Base-by-base conservation (phyloP, 30 jellyfish, hydroid and myxozoan genomes). In the Turritopsis dohrnii region DNA sequence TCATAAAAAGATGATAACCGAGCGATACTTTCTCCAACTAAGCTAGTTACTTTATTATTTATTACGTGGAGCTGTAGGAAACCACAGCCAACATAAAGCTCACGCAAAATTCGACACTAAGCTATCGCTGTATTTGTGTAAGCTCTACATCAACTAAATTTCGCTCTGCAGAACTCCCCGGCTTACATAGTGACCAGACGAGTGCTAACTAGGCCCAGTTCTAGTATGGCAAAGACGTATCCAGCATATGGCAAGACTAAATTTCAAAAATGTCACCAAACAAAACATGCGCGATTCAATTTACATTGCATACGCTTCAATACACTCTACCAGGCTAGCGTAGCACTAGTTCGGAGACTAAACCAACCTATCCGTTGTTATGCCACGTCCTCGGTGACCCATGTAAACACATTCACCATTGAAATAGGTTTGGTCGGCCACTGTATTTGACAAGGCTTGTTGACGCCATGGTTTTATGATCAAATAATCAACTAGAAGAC, bases 361-460 rank as follows among this genome's bases (percentile, higher is more conserved):
- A 69, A 69, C 77, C 30, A n/a, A 69, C 77, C 77, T 23, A 69
- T 23, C 90, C 41, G 69, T 72, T 20, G 95, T 87, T 13, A 83
- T 69, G 22, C 95, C 95, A 76, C 95, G 81, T 1, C 95, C 95
- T 75, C 95, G 73, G 54, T 87, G 95, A 7, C 95, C 95, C 80
- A 87, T 87, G 77, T 69, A 69, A 23, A 69, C 28, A 27, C 9
- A 69, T 69, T 23, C 30, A 69, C 30, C 77, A 69, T 69, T 27
- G 30, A 27, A n/a, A 1, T 69, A 23, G 77, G 30, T n/a, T 21
- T 69, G 77, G 17, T 69, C 30, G 8, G 77, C 31, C 30, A 23
- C 77, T 7, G 77, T 69, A 41, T 41, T 41, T 69, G 77, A 69
- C 30, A 69, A 69, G 28, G 77, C 31, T 80, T 80, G 87, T 26